Percentiles rank a stretch among this genome's conserved stretches.
These are phyloP conservation scores for Poecilia latipinna DNA, from an alignment of 2,113 vertebrate genomes.

Conservation along the genomic window DNA sequence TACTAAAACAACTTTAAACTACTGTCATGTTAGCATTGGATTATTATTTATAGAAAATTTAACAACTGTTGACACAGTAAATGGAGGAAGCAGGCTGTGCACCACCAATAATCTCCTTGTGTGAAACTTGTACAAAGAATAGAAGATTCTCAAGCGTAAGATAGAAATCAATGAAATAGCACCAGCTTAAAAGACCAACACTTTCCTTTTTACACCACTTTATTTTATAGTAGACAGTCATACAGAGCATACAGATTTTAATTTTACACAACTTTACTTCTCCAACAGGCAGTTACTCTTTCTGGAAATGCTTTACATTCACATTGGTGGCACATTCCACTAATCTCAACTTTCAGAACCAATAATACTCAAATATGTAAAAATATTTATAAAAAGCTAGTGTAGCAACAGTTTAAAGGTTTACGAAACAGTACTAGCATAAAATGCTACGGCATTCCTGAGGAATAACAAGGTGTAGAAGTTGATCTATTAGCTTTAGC, in stretches of 20 bases:
- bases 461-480: too few species aligned
- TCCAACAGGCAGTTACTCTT: too few species aligned
- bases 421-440: too few species aligned
- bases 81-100: background rate
- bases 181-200: background rate
- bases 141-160: background rate
- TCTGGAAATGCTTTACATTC: too few species aligned
- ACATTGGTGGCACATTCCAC: too few species aligned
- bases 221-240: background rate
- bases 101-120: background rate
- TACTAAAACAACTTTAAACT: background rate
- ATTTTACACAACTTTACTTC: too few species aligned
- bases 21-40: background rate
- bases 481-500: too few species aligned
- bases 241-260: too few species aligned
- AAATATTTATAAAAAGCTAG: background rate
- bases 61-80: background rate
- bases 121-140: too few species aligned
- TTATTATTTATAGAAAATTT: background rate
- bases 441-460: too few species aligned
- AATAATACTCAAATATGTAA: background rate
- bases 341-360: background rate
- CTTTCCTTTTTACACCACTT: background rate
- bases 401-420: too few species aligned
- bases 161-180: background rate